phyloP scores from a whole-genome alignment of 2,888 invertebrate genomes.

The Epinotia nisella region DNA sequence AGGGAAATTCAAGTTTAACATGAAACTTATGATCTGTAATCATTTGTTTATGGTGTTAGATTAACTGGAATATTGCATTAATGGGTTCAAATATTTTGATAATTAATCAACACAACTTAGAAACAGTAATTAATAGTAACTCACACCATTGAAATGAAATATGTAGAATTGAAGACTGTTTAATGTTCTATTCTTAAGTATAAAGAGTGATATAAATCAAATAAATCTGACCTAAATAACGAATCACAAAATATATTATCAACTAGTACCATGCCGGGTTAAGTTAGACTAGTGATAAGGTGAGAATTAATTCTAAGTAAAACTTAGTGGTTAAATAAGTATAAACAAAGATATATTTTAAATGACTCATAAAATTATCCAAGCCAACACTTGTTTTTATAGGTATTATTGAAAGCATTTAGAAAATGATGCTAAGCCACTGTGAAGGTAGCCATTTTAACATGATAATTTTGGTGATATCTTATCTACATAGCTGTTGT shows the following conservation, averaged over 20 bases:
- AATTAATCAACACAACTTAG: no score
- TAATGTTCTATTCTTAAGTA: background rate
- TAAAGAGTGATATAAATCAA: slow-evolving; percentile 1
- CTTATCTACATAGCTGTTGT: slow-evolving; percentile 24
- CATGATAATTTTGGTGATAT: slow-evolving; percentile 24
- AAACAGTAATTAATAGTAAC: no score
- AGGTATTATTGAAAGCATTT: slow-evolving; percentile 11
- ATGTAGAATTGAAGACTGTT: background rate
- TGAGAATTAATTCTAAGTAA: background rate
- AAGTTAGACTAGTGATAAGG: background rate
- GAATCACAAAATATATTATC: slow-evolving; percentile 28
- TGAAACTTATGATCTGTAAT: background rate
- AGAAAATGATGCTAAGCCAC: slow-evolving; percentile 5
- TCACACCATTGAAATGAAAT: background rate
- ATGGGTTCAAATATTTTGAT: background rate
- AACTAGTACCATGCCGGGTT: background rate
- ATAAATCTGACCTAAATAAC: slow-evolving; percentile 33
- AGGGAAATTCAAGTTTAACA: background rate
- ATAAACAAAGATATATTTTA: background rate
- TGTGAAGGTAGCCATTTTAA: slow-evolving; percentile 16
- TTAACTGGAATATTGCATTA: background rate
- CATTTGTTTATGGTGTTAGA: background rate
- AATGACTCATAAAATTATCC: slow-evolving; percentile 17
- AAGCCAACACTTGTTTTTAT: slow-evolving; percentile 27
- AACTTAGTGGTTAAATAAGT: background rate